phyloP scores from a whole-genome alignment of 2,888 invertebrate species.

The Diarsia dahlii region DNA sequence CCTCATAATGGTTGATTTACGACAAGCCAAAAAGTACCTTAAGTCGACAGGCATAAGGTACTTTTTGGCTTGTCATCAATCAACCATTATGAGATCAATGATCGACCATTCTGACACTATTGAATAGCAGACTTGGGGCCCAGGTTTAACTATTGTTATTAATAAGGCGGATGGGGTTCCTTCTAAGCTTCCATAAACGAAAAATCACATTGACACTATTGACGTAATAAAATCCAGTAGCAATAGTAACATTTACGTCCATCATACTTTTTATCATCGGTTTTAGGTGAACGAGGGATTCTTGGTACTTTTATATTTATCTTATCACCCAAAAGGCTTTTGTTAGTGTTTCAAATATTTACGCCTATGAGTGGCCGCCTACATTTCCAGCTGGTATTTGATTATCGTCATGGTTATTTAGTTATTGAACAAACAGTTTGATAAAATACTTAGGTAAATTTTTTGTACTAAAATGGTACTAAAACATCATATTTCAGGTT shows the following conservation, averaged over 20 bases:
- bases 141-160: too few relatives aligned
- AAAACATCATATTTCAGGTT: neutral
- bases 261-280: slow-evolving; percentile 31
- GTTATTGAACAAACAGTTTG: slow-evolving; percentile 36
- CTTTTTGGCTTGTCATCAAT: too few relatives aligned
- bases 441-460: slow-evolving; percentile 14
- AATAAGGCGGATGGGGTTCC: too few relatives aligned
- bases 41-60: too few relatives aligned
- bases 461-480: neutral
- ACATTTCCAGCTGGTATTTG: slow-evolving; percentile 32
- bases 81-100: too few relatives aligned
- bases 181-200: too few relatives aligned
- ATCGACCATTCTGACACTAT: too few relatives aligned
- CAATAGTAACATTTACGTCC: slow-evolving; percentile 30
- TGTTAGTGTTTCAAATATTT: slow-evolving; percentile 70
- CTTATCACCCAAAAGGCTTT: slow-evolving; percentile 78
- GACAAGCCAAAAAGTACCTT: too few relatives aligned
- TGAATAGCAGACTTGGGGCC: too few relatives aligned
- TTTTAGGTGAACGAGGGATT: slow-evolving; percentile 55
- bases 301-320: slow-evolving; percentile 67
- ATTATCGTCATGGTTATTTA: slow-evolving; percentile 36
- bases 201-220: slow-evolving; percentile 1
- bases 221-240: slow-evolving; percentile 37
- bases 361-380: slow-evolving; percentile 64
- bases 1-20: too few relatives aligned